Base-by-base conservation (phyloP, 1,140 invertebrate species). In the Archegozetes longisetosus region DNA sequence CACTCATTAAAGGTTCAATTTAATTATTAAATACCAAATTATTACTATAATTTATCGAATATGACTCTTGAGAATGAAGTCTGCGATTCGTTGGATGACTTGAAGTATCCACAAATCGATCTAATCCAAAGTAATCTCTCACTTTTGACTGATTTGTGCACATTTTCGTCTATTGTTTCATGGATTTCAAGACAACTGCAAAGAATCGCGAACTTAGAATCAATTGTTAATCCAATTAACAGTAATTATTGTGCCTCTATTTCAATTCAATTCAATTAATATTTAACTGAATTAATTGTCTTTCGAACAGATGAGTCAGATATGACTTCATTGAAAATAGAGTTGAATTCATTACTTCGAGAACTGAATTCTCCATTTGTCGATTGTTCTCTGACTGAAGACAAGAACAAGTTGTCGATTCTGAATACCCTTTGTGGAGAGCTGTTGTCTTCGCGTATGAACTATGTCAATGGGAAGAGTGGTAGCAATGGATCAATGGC, bases 371-470 rank as follows among this genome's bases (percentile, higher is more conserved):
- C 58, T 27, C 46, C 48, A 13, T 60, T 57, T 47, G 2, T 20
- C 1, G 54, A 53, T 20, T 28, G 27, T 26, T n/a, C 24, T 14
- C 2, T 58, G 4, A 23, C 48, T 3, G 14, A 51, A 14, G 25
- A 27, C 3, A 24, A 9, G 1, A 27, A 58, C 49, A 52, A 51
- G 3, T 29, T 61, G n/a, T 29, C 3, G 4, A 53, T 62, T 51
- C 27, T 62, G 1, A 9, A 62, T 47, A 61, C n/a, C 52, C 46
- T 62, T 13, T 61, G 24, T 20, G 61, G 61, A 23, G 55, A 62
- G 24, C 17, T 58, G 24, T 25, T 62, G 9, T 55, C 55, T 26
- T 26, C 46, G 2, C 25, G 55, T 46, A 23, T 61, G 9, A 47
- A 25, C 56, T 56, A 32, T 48, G 28, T 55, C 12, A 56, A 56